Conservation (phyloP, 2,888 invertebrate genomes). For the Lithosia quadra region DNA sequence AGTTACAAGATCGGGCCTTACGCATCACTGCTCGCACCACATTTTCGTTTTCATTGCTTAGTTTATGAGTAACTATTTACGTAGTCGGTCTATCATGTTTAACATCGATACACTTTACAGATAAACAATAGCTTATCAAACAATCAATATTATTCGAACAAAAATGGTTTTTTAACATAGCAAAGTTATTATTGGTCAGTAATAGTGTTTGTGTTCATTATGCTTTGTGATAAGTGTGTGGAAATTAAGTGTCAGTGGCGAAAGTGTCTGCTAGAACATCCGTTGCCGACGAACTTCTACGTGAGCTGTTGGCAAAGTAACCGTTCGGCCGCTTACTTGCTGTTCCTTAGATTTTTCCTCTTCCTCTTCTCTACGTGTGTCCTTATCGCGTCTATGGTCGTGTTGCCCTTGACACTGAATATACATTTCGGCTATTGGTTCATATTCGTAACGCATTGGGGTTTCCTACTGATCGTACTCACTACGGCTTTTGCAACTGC, state of each 20-base stretch:
- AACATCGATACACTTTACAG: conserved; percentile 28
- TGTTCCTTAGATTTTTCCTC: conserved; percentile 63
- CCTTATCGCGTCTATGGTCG: conserved; percentile 58
- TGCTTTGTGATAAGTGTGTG: conserved; percentile 56
- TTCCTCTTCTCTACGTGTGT: conserved; percentile 67
- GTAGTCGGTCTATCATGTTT: conserved; percentile 58
- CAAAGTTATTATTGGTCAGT: conserved; percentile 41
- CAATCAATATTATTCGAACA: conserved; percentile 38
- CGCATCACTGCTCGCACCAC: conserved; percentile 59
- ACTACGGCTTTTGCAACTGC: conserved; percentile 66
- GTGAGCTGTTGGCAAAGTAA: conserved; percentile 74
- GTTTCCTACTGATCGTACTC: conserved; percentile 68
- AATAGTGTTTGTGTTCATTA: conserved; percentile 41
- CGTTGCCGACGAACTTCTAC: conserved; percentile 70
- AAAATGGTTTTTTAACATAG: conserved; percentile 42
- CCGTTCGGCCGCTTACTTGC: conserved; percentile 65
- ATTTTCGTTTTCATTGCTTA: conserved; percentile 63
- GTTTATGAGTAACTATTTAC: conserved; percentile 58
- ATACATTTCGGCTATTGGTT: conserved; percentile 72
- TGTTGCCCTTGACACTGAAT: conserved; percentile 59
- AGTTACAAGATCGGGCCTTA: conserved; percentile 59
- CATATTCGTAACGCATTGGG: conserved; percentile 83
- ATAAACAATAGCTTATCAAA: conserved; percentile 55
- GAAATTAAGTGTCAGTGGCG: conserved; percentile 63
- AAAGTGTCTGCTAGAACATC: conserved; percentile 64